A percentile compares a stretch with the other conserved stretches of the same genome.
Conservation (phyloP, 2,113 vertebrate species). For the Patagioenas fasciata region DNA sequence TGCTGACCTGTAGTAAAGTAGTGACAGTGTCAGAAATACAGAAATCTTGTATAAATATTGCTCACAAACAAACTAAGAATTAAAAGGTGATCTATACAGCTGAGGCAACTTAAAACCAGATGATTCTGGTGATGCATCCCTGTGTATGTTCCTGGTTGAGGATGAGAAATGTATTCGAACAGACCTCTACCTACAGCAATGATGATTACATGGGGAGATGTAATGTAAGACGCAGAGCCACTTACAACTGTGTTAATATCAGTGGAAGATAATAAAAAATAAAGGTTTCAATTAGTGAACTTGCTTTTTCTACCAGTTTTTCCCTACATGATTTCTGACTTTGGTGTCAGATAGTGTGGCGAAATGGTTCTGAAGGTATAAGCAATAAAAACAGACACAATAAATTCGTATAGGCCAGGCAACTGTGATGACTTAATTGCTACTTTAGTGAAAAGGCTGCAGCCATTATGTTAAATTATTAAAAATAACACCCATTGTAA, state of each 20-base stretch:
- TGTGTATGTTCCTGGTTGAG: neutral
- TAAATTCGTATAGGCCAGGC: constrained; percentile 64
- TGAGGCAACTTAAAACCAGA: neutral
- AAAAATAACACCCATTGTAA: constrained; percentile 66
- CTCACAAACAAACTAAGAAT: neutral
- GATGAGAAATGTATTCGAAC: constrained; percentile 12
- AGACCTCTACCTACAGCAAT: constrained; percentile 4
- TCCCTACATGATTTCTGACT: constrained; percentile 56
- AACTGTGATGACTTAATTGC: constrained; percentile 74
- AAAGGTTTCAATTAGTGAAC: constrained; percentile 57
- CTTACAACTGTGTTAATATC: constrained; percentile 59
- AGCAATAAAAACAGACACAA: constrained; percentile 61
- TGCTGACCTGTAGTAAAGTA: neutral
- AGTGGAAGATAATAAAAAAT: constrained; percentile 44
- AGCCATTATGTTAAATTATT: constrained; percentile 74
- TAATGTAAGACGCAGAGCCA: constrained; percentile 28
- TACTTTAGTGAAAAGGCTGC: constrained; percentile 66
- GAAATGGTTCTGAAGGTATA: constrained; percentile 56
- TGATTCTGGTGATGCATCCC: neutral
- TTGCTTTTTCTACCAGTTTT: constrained; percentile 60
- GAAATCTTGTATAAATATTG: neutral
- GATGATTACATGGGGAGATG: constrained; percentile 18
- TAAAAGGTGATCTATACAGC: neutral
- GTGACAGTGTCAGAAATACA: neutral
- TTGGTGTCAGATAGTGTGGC: constrained; percentile 48